These are phyloP conservation scores for Amphiprion ocellaris DNA, from an alignment of 2,113 vertebrate species.

Conservation along the genomic window DNA sequence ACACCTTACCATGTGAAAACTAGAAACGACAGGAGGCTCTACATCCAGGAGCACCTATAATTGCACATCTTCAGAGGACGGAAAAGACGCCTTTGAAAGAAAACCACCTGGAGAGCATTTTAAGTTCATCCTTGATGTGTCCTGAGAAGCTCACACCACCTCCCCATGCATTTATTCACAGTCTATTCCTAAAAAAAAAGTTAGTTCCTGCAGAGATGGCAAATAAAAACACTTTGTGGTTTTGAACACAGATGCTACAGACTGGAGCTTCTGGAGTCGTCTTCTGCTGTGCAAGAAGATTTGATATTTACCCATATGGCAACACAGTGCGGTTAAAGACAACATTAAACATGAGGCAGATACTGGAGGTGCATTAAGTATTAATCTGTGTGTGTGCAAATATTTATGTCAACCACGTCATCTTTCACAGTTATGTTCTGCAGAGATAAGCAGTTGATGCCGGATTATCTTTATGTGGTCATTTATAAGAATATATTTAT, in stretches of 20 bases:
- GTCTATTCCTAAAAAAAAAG: not conserved
- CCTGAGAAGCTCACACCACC: not conserved
- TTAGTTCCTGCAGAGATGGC: not conserved
- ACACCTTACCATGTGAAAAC: not conserved
- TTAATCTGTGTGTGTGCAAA: not conserved
- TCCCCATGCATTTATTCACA: not conserved
- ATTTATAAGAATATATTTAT: no score
- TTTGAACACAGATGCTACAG: not conserved
- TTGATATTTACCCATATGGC: not conserved
- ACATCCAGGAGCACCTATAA: constrained; percentile 31
- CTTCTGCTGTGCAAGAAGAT: not conserved
- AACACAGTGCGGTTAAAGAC: not conserved
- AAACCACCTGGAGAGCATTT: constrained; percentile 33
- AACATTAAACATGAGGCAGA: not conserved
- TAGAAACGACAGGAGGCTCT: not conserved
- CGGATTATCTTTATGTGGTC: no score
- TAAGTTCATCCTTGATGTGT: constrained; percentile 29
- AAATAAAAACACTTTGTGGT: not conserved
- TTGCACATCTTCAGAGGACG: constrained; percentile 28
- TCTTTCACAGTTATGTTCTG: no score
- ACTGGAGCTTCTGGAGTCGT: not conserved
- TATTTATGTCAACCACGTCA: not conserved
- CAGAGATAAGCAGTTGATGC: no score
- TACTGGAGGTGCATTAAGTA: not conserved
- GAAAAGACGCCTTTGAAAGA: constrained; percentile 27